Evolutionary conservation across 1,140 invertebrate species (phyloP).

Genomic region (Brachionus koreanus): DNA sequence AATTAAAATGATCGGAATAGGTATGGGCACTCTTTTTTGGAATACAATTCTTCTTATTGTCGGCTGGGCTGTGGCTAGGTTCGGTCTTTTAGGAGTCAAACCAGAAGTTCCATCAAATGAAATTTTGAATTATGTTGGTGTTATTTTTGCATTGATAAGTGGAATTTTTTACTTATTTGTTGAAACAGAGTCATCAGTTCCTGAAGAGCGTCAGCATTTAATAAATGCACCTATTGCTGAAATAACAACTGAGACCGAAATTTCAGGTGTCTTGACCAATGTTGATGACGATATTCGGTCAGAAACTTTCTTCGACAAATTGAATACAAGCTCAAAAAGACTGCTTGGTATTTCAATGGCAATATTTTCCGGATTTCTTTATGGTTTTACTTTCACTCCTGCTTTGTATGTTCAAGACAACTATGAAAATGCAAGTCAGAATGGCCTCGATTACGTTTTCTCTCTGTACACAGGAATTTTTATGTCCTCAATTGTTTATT

Average conservation of each 20-base stretch:
- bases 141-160: constrained; percentile 51
- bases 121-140: constrained; percentile 56
- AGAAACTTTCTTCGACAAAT: neutral
- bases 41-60: constrained; percentile 48
- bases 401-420: constrained; percentile 58
- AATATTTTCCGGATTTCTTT: constrained; percentile 56
- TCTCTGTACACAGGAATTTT: constrained; percentile 59
- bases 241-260: constrained; percentile 3
- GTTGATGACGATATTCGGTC: neutral
- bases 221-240: constrained; percentile 12
- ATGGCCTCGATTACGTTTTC: constrained; percentile 60
- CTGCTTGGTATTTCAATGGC: constrained; percentile 47
- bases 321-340: neutral
- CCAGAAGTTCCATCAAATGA: constrained; percentile 49
- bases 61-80: constrained; percentile 59
- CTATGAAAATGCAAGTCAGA: constrained; percentile 45
- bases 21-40: constrained; percentile 50
- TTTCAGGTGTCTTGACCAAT: neutral
- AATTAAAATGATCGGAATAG: constrained; percentile 48
- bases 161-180: constrained; percentile 47
- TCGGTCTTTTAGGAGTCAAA: constrained; percentile 54
- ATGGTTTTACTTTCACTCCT: constrained; percentile 58
- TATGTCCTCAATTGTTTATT: constrained; percentile 54
- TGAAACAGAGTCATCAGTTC: constrained; percentile 45
- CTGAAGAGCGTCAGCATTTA: constrained; percentile 45